phyloP scores from a whole-genome alignment of 30 jellyfish, hydroid and myxozoan species.

The Hydra vulgaris region DNA sequence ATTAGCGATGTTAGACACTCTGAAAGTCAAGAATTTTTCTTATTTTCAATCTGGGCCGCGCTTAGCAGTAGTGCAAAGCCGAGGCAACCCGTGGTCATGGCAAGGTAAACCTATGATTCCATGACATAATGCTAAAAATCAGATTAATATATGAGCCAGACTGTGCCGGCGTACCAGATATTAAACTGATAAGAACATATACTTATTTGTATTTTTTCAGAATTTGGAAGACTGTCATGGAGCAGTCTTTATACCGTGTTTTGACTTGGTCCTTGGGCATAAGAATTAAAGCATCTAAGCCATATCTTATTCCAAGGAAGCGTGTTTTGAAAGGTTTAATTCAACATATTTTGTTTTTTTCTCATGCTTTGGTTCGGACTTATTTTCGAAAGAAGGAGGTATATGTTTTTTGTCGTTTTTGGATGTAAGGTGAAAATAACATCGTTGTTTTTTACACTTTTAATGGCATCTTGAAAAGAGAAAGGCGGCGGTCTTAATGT shows the following conservation, averaged over 20 bases:
- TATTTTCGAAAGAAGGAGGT: not conserved
- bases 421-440: not conserved
- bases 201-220: too few species aligned
- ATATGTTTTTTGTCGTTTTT: not conserved
- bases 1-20: too few species aligned
- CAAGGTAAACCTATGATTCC: too few species aligned
- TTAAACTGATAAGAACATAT: too few species aligned
- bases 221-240: too few species aligned
- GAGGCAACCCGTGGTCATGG: too few species aligned
- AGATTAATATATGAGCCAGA: too few species aligned
- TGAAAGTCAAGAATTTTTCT: too few species aligned
- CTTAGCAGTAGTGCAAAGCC: too few species aligned
- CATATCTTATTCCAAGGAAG: not conserved
- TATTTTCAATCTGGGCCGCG: too few species aligned
- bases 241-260: not conserved
- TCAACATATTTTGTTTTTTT: not conserved
- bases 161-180: too few species aligned
- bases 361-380: not conserved
- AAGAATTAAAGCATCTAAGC: not conserved
- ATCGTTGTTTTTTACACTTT: not conserved
- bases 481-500: not conserved
- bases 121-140: too few species aligned
- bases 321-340: not conserved
- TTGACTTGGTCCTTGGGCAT: not conserved
- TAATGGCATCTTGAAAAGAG: not conserved